These are phyloP conservation scores for Gastrophryne carolinensis DNA, from an alignment of 2,797 vertebrate species.

Conservation along the genomic window DNA sequence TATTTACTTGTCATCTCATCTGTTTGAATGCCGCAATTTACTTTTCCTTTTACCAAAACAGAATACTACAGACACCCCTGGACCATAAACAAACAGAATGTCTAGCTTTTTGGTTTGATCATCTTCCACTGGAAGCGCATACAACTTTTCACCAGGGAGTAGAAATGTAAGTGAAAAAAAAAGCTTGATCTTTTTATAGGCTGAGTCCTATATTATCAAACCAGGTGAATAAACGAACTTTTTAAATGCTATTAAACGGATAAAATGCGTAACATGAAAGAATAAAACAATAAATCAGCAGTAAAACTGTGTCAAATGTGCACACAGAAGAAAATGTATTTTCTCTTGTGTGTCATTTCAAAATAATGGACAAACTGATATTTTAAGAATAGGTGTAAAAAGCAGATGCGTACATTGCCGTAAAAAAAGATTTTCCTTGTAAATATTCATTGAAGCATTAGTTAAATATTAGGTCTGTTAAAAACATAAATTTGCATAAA, in stretches of 20 bases:
- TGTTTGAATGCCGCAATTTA: no score
- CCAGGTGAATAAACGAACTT: no score
- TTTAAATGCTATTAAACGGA: no score
- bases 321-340: constrained; percentile 23
- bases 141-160: no score
- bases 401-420: constrained; percentile 44
- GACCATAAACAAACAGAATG: no score
- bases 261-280: constrained; percentile 1
- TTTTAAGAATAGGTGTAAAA: constrained; percentile 37
- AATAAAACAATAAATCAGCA: constrained; percentile 4
- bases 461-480: constrained; percentile 14
- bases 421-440: constrained; percentile 43
- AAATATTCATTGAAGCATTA: constrained; percentile 42
- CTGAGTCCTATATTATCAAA: background rate
- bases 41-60: no score
- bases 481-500: constrained; percentile 14
- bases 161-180: no score
- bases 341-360: constrained; percentile 45
- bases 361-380: constrained; percentile 37
- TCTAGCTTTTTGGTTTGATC: no score
- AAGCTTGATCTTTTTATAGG: no score
- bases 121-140: no score
- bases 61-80: no score
- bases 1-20: no score
- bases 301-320: constrained; percentile 21